Percentiles rank a stretch among this genome's conserved stretches.
phyloP scores from a whole-genome alignment of 2,888 invertebrate genomes.

The Heliconius cydno region DNA sequence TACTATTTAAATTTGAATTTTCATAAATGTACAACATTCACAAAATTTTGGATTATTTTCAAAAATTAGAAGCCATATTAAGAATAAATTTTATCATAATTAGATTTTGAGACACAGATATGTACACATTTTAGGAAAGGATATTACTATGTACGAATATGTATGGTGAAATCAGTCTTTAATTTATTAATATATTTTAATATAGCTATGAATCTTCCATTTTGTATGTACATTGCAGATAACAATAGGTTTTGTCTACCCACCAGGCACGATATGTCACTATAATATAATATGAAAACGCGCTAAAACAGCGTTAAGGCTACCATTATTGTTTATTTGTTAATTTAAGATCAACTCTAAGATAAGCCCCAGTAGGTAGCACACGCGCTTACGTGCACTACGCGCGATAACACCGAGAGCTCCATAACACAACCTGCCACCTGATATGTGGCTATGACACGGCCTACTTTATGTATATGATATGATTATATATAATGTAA shows the following conservation, averaged over 20 bases:
- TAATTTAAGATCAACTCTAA: conserved; percentile 13
- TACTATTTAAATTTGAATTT: too few relatives aligned
- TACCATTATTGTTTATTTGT: conserved; percentile 23
- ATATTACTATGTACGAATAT: neutral
- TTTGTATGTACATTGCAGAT: neutral
- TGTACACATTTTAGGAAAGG: too few relatives aligned
- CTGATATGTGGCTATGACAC: conserved; percentile 15
- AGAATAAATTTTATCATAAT: too few relatives aligned
- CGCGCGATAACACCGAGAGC: conserved; percentile 21
- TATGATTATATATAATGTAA: too few relatives aligned
- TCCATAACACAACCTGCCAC: conserved; percentile 23
- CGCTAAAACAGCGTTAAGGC: neutral
- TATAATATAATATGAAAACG: neutral
- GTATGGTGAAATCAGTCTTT: neutral
- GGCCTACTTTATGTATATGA: neutral
- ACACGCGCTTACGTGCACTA: conserved; percentile 16
- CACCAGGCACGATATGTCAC: neutral
- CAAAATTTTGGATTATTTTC: too few relatives aligned
- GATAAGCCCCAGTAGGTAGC: neutral
- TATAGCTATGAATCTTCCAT: neutral
- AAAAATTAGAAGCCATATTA: too few relatives aligned
- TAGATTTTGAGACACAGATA: too few relatives aligned
- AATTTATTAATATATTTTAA: neutral
- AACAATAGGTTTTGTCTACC: neutral
- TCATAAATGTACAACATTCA: too few relatives aligned